Percentiles rank a stretch among this genome's conserved stretches.
These are phyloP conservation scores for Akabosia matsudoensis DNA, from an alignment of 1,140 invertebrate genomes.

Conservation along the genomic window DNA sequence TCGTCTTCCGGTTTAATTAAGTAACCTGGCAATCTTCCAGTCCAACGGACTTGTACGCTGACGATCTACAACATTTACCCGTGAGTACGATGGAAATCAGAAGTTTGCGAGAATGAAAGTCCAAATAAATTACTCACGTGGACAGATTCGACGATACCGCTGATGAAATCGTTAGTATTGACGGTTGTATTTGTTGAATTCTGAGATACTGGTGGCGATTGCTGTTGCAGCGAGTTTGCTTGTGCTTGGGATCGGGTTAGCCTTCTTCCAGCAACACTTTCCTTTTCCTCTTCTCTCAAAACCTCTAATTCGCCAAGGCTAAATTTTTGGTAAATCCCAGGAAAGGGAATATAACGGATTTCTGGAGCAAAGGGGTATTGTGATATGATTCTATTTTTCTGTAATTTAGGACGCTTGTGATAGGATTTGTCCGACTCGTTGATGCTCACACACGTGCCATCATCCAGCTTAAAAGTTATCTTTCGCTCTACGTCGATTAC, in stretches of 20 bases:
- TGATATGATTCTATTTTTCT: too few relatives aligned
- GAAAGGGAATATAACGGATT: too few relatives aligned
- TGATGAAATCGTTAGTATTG: neutral
- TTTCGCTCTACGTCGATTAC: neutral
- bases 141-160: neutral
- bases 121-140: slow-evolving; percentile 9
- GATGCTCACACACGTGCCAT: neutral
- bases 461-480: neutral
- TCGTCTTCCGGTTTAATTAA: neutral
- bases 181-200: neutral
- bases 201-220: too few relatives aligned
- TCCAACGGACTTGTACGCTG: neutral
- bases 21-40: slow-evolving; percentile 7
- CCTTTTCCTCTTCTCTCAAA: neutral
- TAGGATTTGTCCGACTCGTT: neutral
- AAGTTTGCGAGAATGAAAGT: neutral
- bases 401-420: too few relatives aligned
- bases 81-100: neutral
- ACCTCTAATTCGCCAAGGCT: neutral
- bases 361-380: too few relatives aligned
- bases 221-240: too few relatives aligned
- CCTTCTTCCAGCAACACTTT: too few relatives aligned
- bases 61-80: neutral
- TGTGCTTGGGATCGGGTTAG: too few relatives aligned
- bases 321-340: neutral